Evolutionary conservation across 2,797 vertebrate genomes (phyloP).

Genomic region (Carapus acus): DNA sequence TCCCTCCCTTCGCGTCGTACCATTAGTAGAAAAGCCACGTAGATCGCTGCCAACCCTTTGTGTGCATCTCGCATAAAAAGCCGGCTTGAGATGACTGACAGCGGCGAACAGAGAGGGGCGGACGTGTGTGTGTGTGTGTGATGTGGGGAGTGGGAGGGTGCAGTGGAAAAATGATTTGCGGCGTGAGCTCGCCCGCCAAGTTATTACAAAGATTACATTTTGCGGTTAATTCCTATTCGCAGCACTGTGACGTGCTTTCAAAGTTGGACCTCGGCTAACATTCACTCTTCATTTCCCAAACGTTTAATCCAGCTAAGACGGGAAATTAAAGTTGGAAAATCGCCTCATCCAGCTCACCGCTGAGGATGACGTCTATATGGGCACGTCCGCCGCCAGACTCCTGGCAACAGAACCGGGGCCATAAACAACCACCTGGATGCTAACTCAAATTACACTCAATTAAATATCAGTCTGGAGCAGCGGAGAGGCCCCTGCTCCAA

Average conservation of each 20-base stretch:
- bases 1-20: neutral
- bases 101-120: no score
- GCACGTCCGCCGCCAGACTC: slow-evolving; percentile 33
- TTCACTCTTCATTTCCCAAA: slow-evolving; percentile 57
- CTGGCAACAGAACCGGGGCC: slow-evolving; percentile 41
- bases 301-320: slow-evolving; percentile 64
- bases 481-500: slow-evolving; percentile 31
- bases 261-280: slow-evolving; percentile 48
- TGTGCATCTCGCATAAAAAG: neutral
- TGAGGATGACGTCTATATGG: slow-evolving; percentile 50
- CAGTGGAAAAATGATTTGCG: slow-evolving; percentile 40
- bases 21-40: neutral
- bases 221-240: slow-evolving; percentile 44
- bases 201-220: slow-evolving; percentile 55
- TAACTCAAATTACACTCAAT: slow-evolving; percentile 59
- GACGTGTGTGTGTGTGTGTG: no score
- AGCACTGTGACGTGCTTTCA: slow-evolving; percentile 51
- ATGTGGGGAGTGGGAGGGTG: no score
- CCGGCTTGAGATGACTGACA: slow-evolving; percentile 17
- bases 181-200: slow-evolving; percentile 43
- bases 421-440: slow-evolving; percentile 62
- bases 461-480: slow-evolving; percentile 51
- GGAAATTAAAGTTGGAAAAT: slow-evolving; percentile 57
- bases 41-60: slow-evolving; percentile 3
- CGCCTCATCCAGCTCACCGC: slow-evolving; percentile 44